phyloP scores from a whole-genome alignment of 2,888 invertebrate genomes.

The Metellina segmentata region DNA sequence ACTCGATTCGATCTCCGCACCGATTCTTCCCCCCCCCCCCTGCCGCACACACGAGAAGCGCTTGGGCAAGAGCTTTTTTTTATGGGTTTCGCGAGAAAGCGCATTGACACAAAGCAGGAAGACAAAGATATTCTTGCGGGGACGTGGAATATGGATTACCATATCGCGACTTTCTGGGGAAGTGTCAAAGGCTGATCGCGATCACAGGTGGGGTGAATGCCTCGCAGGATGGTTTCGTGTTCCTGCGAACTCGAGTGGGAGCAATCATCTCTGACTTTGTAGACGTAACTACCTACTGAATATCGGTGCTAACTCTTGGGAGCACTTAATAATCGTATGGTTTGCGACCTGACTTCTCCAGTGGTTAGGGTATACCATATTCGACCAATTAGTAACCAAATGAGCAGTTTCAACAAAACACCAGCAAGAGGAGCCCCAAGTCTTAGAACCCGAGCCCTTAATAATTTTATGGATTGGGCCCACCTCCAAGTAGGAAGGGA shows the following conservation, averaged over 20 bases:
- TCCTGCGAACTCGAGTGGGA: not conserved
- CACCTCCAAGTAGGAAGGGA: too few relatives aligned
- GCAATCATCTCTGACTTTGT: not conserved
- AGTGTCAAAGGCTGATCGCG: conserved; percentile 12
- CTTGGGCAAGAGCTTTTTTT: not conserved
- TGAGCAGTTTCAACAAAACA: too few relatives aligned
- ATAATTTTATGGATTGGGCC: too few relatives aligned
- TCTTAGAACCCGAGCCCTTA: too few relatives aligned
- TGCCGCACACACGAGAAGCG: not conserved
- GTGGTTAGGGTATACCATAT: too few relatives aligned
- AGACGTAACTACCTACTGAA: not conserved
- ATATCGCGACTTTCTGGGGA: not conserved
- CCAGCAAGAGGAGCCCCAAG: too few relatives aligned
- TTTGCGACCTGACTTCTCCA: too few relatives aligned
- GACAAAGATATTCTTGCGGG: not conserved
- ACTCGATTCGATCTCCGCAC: conserved; percentile 1
- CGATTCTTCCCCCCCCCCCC: conserved; percentile 10
- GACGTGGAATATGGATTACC: conserved; percentile 4
- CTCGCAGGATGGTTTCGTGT: not conserved
- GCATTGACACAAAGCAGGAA: conserved; percentile 49
- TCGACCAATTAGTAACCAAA: too few relatives aligned
- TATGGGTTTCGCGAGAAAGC: conserved; percentile 22
- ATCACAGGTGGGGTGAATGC: not conserved
- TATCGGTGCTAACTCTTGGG: too few relatives aligned
- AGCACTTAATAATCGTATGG: too few relatives aligned